Evolutionary conservation across 2,888 invertebrate genomes (phyloP).

Genomic region (Notocelia uddmanniana): DNA sequence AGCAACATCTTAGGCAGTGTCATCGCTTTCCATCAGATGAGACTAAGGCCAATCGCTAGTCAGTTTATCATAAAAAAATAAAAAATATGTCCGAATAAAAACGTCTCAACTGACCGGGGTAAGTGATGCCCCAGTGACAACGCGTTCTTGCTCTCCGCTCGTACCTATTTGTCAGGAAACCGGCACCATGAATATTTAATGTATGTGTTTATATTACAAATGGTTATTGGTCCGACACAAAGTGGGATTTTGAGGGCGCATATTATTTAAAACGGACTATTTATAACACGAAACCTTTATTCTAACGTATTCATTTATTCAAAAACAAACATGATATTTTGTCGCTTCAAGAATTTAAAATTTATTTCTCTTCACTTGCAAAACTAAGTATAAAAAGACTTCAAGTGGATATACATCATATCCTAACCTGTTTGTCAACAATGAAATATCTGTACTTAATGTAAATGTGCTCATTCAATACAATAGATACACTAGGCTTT

Average conservation of each 20-base stretch:
- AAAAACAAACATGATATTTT: conserved; percentile 21
- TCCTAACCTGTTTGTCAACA: background rate
- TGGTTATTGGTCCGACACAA: conserved; percentile 32
- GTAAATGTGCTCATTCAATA: background rate
- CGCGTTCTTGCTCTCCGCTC: conserved; percentile 29
- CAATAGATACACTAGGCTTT: background rate
- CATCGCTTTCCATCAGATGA: no score
- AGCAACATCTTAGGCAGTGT: no score
- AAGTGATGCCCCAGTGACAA: conserved; percentile 38
- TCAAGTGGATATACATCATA: background rate
- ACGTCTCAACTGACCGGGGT: background rate
- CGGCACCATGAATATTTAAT: conserved; percentile 45
- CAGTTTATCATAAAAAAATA: no score
- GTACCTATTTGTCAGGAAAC: conserved; percentile 43
- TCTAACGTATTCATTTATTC: conserved; percentile 33
- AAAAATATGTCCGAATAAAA: conserved; percentile 1
- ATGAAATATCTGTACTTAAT: background rate
- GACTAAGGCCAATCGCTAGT: no score
- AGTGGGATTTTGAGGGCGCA: conserved; percentile 25
- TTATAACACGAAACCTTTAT: conserved; percentile 11
- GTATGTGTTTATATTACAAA: conserved; percentile 43
- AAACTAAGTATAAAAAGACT: background rate
- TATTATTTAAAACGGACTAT: conserved; percentile 22
- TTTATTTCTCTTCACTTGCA: background rate
- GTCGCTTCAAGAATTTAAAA: background rate